phyloP scores from a whole-genome alignment of 2,888 invertebrate genomes.

The Tholera decimalis region DNA sequence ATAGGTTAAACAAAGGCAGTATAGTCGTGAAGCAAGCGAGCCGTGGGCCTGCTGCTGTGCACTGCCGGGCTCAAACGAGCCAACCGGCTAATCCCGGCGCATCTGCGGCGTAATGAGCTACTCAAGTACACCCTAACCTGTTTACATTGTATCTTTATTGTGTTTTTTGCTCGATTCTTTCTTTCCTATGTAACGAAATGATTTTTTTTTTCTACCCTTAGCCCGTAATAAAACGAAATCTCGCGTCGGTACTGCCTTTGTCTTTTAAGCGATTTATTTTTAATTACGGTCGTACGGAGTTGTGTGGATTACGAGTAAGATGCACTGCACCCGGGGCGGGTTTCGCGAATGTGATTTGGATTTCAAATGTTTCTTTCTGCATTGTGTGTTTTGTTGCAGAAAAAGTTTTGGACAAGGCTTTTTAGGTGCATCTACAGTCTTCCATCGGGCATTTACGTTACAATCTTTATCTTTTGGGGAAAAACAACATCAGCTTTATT shows the following conservation, averaged over 20 bases:
- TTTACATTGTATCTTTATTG: slow-evolving; percentile 92
- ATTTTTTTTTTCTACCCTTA: slow-evolving; percentile 77
- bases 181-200: slow-evolving; percentile 86
- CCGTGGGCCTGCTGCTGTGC: slow-evolving; percentile 65
- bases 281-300: slow-evolving; percentile 66
- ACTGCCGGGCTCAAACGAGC: slow-evolving; percentile 73
- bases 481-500: not conserved
- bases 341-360: slow-evolving; percentile 36
- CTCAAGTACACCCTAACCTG: slow-evolving; percentile 91
- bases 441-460: not conserved
- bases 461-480: not conserved
- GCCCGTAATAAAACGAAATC: slow-evolving; percentile 85
- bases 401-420: not conserved
- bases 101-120: slow-evolving; percentile 90
- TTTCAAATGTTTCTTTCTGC: slow-evolving; percentile 20
- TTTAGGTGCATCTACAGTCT: not conserved
- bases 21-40: slow-evolving; percentile 75
- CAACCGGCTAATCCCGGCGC: slow-evolving; percentile 86
- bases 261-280: slow-evolving; percentile 73
- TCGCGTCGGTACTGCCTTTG: slow-evolving; percentile 75
- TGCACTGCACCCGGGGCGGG: slow-evolving; percentile 45
- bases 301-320: slow-evolving; percentile 61
- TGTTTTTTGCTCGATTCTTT: slow-evolving; percentile 89
- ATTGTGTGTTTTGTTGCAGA: not conserved
- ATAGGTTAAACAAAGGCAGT: slow-evolving; percentile 89